A percentile compares a stretch with the other conserved stretches of the same genome.
These are phyloP conservation scores for Anagrus nilaparvatae DNA, from an alignment of 1,140 invertebrate species.

Conservation along the genomic window DNA sequence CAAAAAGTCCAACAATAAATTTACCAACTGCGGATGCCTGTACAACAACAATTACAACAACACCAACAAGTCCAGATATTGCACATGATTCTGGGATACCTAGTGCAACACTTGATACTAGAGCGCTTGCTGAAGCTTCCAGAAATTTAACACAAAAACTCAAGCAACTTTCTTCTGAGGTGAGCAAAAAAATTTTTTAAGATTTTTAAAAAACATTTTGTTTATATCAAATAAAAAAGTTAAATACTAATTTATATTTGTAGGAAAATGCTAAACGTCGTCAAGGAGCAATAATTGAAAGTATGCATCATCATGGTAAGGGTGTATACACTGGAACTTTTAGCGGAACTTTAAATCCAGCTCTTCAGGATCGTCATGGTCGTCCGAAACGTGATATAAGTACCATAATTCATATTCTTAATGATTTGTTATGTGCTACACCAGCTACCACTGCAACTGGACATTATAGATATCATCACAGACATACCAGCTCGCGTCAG, in stretches of 20 bases:
- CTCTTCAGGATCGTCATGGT: conserved; percentile 83
- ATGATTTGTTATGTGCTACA: conserved; percentile 82
- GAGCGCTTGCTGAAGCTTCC: conserved; percentile 76
- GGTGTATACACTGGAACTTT: conserved; percentile 79
- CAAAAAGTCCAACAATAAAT: no score
- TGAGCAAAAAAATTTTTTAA: no score
- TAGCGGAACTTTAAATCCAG: conserved; percentile 82
- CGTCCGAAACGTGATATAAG: conserved; percentile 84
- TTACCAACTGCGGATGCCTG: conserved; percentile 3
- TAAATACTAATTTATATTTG: conserved; percentile 14
- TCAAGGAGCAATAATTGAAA: conserved; percentile 80
- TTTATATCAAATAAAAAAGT: conserved; percentile 4
- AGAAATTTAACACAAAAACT: conserved; percentile 85
- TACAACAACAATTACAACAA: conserved; percentile 21
- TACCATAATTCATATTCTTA: conserved; percentile 91
- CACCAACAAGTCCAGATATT: conserved; percentile 12
- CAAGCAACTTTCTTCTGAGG: conserved; percentile 81
- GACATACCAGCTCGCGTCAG: conserved; percentile 28
- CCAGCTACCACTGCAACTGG: conserved; percentile 46
- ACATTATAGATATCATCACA: conserved; percentile 37
- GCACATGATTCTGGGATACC: conserved; percentile 19
- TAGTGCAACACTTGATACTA: conserved; percentile 51
- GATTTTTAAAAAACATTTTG: conserved; percentile 18
- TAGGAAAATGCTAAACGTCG: conserved; percentile 39
- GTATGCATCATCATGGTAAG: conserved; percentile 87